phyloP scores from a whole-genome alignment of 2,888 invertebrate genomes.

The Temnothorax unifasciatus region DNA sequence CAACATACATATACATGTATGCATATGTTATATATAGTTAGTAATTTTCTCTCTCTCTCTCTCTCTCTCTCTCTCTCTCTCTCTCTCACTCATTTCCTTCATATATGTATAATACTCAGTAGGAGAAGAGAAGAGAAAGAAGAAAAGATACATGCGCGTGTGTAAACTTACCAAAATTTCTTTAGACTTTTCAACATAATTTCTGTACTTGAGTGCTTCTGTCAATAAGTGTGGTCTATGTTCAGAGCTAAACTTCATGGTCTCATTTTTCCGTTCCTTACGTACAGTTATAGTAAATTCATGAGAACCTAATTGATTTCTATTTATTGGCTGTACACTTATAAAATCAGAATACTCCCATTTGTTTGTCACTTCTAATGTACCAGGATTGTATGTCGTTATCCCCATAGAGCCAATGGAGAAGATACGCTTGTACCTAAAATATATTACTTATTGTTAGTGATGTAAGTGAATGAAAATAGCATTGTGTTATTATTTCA shows the following conservation, averaged over 20 bases:
- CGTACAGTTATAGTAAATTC: constrained; percentile 95
- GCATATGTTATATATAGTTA: no score
- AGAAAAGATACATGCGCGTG: not conserved
- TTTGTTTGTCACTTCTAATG: constrained; percentile 96
- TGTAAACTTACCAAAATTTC: constrained; percentile 90
- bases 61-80: no score
- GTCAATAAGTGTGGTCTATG: constrained; percentile 97
- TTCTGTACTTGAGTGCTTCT: constrained; percentile 94
- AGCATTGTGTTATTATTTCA: no score
- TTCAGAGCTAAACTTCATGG: constrained; percentile 98
- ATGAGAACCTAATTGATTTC: constrained; percentile 86
- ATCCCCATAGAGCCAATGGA: constrained; percentile 98
- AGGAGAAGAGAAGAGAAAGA: no score
- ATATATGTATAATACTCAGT: no score
- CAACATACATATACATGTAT: no score
- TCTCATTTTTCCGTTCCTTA: constrained; percentile 96
- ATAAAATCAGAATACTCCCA: constrained; percentile 95
- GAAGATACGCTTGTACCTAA: constrained; percentile 96
- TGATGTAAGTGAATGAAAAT: no score
- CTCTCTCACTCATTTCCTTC: no score
- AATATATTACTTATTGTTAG: no score
- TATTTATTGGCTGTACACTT: constrained; percentile 89
- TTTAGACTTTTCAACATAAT: constrained; percentile 93
- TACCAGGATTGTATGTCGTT: constrained; percentile 98
- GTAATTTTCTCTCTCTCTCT: no score